Conservation (phyloP, 2,113 vertebrate species). For the Capricornis sumatraensis region DNA sequence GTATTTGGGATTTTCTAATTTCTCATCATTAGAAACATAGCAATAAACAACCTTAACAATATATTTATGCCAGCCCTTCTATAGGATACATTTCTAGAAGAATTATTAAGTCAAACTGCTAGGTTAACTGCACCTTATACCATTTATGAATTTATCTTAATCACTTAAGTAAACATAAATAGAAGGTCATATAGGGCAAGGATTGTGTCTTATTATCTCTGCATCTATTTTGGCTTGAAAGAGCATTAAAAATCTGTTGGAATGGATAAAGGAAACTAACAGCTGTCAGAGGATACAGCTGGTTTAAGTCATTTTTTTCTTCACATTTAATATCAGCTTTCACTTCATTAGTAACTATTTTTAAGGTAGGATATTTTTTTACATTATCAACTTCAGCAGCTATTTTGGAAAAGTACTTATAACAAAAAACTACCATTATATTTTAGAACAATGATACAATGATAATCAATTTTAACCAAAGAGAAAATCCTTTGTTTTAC, state of each 20-base stretch:
- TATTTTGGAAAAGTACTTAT: not conserved
- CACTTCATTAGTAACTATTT: not conserved
- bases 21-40: not conserved
- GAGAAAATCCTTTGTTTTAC: slow-evolving; percentile 4
- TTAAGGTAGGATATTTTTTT: not conserved
- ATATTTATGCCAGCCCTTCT: not conserved
- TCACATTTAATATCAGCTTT: slow-evolving; percentile 1
- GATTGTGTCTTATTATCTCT: not conserved
- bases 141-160: slow-evolving; percentile 10
- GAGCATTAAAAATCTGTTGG: not conserved
- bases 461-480: not conserved
- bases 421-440: not conserved
- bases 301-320: not conserved
- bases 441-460: not conserved
- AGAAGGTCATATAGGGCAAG: not conserved
- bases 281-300: not conserved
- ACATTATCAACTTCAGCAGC: not conserved
- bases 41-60: not conserved
- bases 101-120: not conserved
- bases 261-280: not conserved
- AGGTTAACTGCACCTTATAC: not conserved
- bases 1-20: not conserved
- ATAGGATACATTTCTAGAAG: not conserved
- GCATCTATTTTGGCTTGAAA: not conserved
- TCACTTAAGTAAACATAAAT: not conserved